Evolutionary conservation across 2,888 invertebrate species (phyloP).

Genomic region (Cyclophora punctaria): DNA sequence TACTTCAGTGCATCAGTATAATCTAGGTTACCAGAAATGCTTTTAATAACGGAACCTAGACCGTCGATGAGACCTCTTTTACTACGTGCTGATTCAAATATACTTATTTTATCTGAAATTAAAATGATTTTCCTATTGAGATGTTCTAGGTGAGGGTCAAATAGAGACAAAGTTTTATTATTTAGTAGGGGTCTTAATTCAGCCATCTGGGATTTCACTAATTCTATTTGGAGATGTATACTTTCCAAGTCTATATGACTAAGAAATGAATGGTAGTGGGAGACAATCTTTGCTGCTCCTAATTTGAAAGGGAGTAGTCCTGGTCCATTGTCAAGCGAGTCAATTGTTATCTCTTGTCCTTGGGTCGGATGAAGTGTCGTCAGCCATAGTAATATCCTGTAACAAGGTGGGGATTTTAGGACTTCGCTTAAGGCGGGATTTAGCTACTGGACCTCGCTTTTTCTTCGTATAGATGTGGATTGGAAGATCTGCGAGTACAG

Average conservation of each 20-base stretch:
- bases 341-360: constrained; percentile 9
- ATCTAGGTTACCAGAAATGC: constrained; percentile 4
- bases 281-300: constrained; percentile 13
- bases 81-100: constrained; percentile 2
- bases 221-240: background rate
- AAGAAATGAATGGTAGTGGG: constrained; percentile 20
- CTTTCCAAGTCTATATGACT: constrained; percentile 3
- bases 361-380: background rate
- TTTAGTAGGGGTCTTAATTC: constrained; percentile 1
- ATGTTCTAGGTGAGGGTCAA: constrained; percentile 3
- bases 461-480: background rate
- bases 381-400: background rate
- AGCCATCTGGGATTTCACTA: constrained; percentile 4
- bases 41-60: constrained; percentile 3
- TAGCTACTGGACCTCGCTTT: too few relatives aligned
- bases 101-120: background rate
- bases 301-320: constrained; percentile 18
- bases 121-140: background rate
- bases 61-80: constrained; percentile 6
- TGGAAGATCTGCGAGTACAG: background rate
- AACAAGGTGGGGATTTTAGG: background rate
- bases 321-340: constrained; percentile 9
- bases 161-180: constrained; percentile 4
- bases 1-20: constrained; percentile 4
- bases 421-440: too few relatives aligned